Conservation (phyloP, 2,797 vertebrate species). For the Hapalemur alaotrensis region DNA sequence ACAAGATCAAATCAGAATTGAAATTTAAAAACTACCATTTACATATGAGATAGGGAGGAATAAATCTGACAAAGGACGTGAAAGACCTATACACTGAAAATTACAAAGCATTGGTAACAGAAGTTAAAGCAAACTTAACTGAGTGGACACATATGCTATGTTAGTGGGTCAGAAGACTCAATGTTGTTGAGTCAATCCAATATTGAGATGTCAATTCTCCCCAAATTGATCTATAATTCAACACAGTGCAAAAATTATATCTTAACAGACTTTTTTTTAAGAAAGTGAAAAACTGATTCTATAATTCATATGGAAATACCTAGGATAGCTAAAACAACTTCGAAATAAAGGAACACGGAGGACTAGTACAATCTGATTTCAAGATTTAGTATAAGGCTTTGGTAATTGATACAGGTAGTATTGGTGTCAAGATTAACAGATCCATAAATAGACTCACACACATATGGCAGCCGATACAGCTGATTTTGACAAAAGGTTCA, state of each 20-base stretch:
- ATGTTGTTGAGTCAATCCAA: too few relatives aligned
- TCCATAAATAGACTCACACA: neutral
- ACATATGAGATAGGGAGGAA: neutral
- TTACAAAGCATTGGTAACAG: neutral
- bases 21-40: neutral
- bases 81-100: neutral
- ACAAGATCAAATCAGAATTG: neutral
- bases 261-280: neutral
- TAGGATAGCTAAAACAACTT: neutral
- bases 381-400: neutral
- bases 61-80: neutral
- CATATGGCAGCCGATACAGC: neutral
- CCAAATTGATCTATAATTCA: neutral
- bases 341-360: neutral
- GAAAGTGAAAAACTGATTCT: neutral
- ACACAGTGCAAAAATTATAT: neutral
- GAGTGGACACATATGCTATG: neutral
- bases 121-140: neutral
- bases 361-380: neutral
- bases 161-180: neutral
- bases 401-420: neutral
- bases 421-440: neutral
- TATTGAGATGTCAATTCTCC: neutral
- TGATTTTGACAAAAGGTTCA: neutral
- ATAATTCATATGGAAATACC: neutral